Evolutionary conservation across 2,113 vertebrate species (phyloP).

Genomic region (Microcebus lehilahytsara): DNA sequence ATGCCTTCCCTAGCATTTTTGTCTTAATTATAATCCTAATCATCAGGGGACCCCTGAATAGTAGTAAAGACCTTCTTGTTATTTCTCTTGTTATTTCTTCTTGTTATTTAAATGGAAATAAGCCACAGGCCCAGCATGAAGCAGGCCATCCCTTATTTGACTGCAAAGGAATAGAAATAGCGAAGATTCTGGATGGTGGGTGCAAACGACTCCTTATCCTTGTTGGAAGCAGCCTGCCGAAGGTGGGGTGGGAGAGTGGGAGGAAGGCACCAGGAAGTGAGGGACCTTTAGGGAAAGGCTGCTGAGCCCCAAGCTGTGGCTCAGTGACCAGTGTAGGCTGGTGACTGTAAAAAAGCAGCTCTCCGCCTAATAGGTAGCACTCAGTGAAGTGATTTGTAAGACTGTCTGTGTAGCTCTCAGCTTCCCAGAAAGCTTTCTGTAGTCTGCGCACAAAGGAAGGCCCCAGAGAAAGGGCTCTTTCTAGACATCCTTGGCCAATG

Average conservation of each 20-base stretch:
- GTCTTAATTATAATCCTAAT: background rate
- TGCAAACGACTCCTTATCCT: background rate
- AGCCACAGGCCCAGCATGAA: background rate
- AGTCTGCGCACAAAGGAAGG: background rate
- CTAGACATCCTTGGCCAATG: background rate
- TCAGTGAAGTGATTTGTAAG: background rate
- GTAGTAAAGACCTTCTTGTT: background rate
- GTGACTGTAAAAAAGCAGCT: background rate
- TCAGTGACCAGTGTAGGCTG: background rate
- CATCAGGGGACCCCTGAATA: background rate
- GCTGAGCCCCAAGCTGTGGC: background rate
- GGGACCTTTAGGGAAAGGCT: background rate
- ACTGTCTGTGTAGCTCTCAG: background rate
- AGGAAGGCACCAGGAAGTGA: background rate
- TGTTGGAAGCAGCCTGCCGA: background rate
- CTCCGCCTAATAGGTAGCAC: background rate
- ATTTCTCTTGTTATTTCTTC: background rate
- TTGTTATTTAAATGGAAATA: background rate
- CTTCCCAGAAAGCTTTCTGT: background rate
- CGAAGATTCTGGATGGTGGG: background rate
- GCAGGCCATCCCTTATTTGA: background rate
- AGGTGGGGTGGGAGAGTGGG: fast-evolving
- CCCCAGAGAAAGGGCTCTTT: background rate
- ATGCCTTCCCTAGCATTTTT: background rate
- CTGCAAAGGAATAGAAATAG: background rate